Evolutionary conservation across 2,888 invertebrate species (phyloP).

Genomic region (Caradrina clavipalpis): DNA sequence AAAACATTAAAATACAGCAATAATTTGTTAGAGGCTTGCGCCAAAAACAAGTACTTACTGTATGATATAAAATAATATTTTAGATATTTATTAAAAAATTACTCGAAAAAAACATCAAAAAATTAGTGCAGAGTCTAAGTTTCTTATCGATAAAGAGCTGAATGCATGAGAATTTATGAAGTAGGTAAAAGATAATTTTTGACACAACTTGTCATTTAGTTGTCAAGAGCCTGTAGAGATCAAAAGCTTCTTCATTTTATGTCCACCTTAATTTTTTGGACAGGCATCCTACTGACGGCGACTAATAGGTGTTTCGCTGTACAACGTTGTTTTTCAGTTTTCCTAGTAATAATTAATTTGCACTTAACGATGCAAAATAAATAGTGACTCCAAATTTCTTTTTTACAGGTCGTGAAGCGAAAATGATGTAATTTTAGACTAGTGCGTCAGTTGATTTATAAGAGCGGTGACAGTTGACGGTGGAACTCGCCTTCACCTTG

Average conservation of each 20-base stretch:
- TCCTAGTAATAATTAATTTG: conserved; percentile 51
- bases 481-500: conserved; percentile 88
- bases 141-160: conserved; percentile 47
- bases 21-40: conserved; percentile 58
- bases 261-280: conserved; percentile 49
- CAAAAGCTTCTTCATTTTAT: conserved; percentile 56
- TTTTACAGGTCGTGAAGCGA: conserved; percentile 44
- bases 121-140: conserved; percentile 33
- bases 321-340: conserved; percentile 41
- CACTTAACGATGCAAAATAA: conserved; percentile 50
- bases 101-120: not conserved
- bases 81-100: conserved; percentile 26
- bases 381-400: conserved; percentile 48
- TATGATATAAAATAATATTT: conserved; percentile 38
- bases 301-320: conserved; percentile 47
- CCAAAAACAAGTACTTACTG: conserved; percentile 55
- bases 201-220: conserved; percentile 47
- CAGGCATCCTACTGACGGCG: conserved; percentile 47
- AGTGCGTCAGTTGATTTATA: conserved; percentile 83
- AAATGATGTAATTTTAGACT: conserved; percentile 62
- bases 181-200: conserved; percentile 28
- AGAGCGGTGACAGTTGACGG: conserved; percentile 80
- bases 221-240: conserved; percentile 53
- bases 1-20: conserved; percentile 67
- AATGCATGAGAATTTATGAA: conserved; percentile 40